Conservation (phyloP, 30 jellyfish, hydroid and myxozoan species). For the Aurelia sp. region DNA sequence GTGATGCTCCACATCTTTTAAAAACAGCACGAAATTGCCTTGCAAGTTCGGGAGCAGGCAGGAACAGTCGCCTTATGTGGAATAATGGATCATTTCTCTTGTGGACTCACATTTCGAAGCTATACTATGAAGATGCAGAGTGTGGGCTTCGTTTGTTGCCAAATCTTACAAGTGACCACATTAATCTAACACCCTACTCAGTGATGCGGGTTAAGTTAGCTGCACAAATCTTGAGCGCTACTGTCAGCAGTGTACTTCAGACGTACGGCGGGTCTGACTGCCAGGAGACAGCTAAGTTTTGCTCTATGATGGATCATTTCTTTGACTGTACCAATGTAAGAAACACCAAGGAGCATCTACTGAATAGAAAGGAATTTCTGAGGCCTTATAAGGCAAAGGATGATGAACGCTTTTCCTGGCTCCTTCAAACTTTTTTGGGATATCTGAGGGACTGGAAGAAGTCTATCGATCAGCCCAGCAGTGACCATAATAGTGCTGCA, state of each 20-base stretch:
- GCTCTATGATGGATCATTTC: slow-evolving; percentile 43
- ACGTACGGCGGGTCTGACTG: slow-evolving; percentile 61
- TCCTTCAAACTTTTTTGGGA: slow-evolving; percentile 29
- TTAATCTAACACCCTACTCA: slow-evolving; percentile 52
- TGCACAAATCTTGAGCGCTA: slow-evolving; percentile 57
- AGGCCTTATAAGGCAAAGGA: slow-evolving; percentile 34
- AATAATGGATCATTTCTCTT: slow-evolving; percentile 38
- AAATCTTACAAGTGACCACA: slow-evolving; percentile 41
- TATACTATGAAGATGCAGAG: slow-evolving; percentile 49
- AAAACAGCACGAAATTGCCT: slow-evolving; percentile 66
- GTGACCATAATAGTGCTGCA: slow-evolving; percentile 25
- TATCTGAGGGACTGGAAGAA: slow-evolving; percentile 54
- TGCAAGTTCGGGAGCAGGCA: slow-evolving; percentile 51
- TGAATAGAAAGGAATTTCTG: slow-evolving; percentile 25
- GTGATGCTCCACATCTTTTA: slow-evolving; percentile 65
- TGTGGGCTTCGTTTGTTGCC: slow-evolving; percentile 43
- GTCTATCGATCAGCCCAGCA: slow-evolving; percentile 54
- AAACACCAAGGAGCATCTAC: slow-evolving; percentile 6
- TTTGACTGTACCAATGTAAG: slow-evolving; percentile 65
- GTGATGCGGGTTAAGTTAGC: slow-evolving; percentile 54
- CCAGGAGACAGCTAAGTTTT: slow-evolving; percentile 40
- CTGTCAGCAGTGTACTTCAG: slow-evolving; percentile 22
- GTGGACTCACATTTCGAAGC: slow-evolving; percentile 48
- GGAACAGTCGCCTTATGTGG: slow-evolving; percentile 44
- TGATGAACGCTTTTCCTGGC: slow-evolving; percentile 62